Evolutionary conservation across 1,140 invertebrate genomes (phyloP), one percentile per base, ranked within the genome.

Genomic region (Rhynchophorus ferrugineus): DNA sequence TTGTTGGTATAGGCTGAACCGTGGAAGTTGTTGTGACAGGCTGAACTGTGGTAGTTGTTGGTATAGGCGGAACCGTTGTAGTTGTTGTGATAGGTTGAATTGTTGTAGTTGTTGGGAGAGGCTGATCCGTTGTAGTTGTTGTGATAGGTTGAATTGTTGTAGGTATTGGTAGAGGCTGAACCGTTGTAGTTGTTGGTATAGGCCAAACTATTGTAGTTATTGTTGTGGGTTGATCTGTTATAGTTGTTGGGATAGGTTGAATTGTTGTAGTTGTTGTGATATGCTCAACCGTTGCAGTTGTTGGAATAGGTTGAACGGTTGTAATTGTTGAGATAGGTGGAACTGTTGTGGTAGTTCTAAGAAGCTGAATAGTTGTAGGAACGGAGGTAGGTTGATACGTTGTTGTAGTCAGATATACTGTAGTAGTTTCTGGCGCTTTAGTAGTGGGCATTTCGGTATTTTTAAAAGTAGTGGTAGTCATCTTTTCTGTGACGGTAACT

Each of bases 21-120:
- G n/a, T n/a, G n/a, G 24, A 6, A 29, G 24, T 29, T 6, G 39
- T 52, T 46, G 49, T 56, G 8, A 59, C 56, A 51, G 39, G 37
- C 29, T 63, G 57, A 16, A 38, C 18, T 38, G 56, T 55, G 11
- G 55, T 50, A 42, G 49, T 37, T 24, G 43, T 47, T 17, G 38
- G 51, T 39, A 29, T 24, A 20, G 35, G 9, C 41, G 42, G 13
- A 1, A 56, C 48, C 39, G 57, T 54, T 14, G 61, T 54, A 6
- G 50, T 48, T 21, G 60, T 66, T 19, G 65, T 60, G 17, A 52
- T 61, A 46, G 49, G 35, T 6, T 5, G 37, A 6, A 13, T 38
- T 38, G 17, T 38, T 6, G 37, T 38, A 6, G 37, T 38, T 6
- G 5, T 29, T 5, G 24, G 5, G 24, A 11, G 24, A 29, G 11